A percentile compares a stretch with the other conserved stretches of the same genome.
phyloP scores from a whole-genome alignment of 2,797 vertebrate species.

The Lerista edwardsae region DNA sequence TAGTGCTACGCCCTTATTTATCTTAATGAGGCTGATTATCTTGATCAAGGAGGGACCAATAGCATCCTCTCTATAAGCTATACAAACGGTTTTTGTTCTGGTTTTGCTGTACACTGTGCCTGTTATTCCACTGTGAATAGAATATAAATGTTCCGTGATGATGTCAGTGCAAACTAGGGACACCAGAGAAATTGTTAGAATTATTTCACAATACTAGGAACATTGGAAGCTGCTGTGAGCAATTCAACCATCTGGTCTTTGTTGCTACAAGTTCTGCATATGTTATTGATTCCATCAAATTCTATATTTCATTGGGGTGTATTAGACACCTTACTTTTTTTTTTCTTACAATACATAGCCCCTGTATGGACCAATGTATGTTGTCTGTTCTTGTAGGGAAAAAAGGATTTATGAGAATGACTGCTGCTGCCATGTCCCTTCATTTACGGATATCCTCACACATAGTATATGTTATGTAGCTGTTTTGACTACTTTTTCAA shows the following conservation, averaged over 20 bases:
- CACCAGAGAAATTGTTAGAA: conserved; percentile 23
- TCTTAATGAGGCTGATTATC: not conserved
- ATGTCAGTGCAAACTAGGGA: not conserved
- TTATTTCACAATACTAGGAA: conserved; percentile 21
- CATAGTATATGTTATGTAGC: conserved; percentile 9
- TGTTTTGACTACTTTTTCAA: conserved; percentile 19
- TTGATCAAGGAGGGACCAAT: conserved; percentile 14
- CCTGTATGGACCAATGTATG: conserved; percentile 3
- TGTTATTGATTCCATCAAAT: conserved; percentile 23
- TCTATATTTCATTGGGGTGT: not conserved
- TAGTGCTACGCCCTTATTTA: not conserved
- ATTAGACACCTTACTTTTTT: not conserved
- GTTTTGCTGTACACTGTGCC: not conserved
- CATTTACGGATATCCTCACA: not conserved
- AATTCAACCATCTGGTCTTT: not conserved
- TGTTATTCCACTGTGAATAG: conserved; percentile 26
- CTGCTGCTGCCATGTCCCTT: not conserved
- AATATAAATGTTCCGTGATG: not conserved
- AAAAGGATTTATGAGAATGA: conserved; percentile 24
- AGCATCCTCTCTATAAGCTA: conserved; percentile 22
- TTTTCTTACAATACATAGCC: not conserved
- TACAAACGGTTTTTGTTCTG: conserved; percentile 34
- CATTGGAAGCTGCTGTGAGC: conserved; percentile 18
- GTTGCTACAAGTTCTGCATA: not conserved
- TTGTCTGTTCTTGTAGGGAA: not conserved